phyloP scores from a whole-genome alignment of 2,113 vertebrate genomes.

The Actenoides lindsayi region DNA sequence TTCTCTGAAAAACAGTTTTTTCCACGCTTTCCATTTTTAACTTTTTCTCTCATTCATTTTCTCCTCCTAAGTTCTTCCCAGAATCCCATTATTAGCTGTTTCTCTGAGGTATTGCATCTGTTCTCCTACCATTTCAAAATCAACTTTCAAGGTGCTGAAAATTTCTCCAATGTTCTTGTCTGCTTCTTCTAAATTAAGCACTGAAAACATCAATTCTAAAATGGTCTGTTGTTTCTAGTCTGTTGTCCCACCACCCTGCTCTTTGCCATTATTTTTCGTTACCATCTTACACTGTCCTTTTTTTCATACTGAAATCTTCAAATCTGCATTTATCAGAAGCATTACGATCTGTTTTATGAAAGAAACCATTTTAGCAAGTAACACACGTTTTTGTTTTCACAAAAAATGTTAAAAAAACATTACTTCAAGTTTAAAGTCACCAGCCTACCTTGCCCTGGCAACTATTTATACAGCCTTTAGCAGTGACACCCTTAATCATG shows the following conservation, averaged over 20 bases:
- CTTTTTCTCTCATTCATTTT: neutral
- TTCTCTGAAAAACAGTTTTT: neutral
- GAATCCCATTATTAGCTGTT: neutral
- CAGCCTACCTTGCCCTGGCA: conserved; percentile 84
- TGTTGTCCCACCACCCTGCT: neutral
- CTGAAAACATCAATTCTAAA: neutral
- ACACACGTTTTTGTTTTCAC: neutral
- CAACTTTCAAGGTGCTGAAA: neutral
- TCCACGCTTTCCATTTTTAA: neutral
- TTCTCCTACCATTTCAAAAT: neutral
- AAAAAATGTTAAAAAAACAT: neutral
- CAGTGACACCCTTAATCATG: conserved; percentile 81
- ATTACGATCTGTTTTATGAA: neutral
- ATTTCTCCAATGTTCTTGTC: neutral
- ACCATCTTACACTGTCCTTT: neutral
- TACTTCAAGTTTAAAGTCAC: neutral
- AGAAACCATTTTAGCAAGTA: neutral
- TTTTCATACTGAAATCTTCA: neutral
- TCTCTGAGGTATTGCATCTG: neutral
- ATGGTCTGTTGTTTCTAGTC: neutral
- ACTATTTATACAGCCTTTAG: conserved; percentile 78
- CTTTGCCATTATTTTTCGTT: neutral
- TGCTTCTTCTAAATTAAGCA: neutral
- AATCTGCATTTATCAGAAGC: neutral
- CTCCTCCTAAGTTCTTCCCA: neutral